These are phyloP conservation scores for Lamprotornis superbus DNA, from an alignment of 2,113 vertebrate species.

Conservation along the genomic window DNA sequence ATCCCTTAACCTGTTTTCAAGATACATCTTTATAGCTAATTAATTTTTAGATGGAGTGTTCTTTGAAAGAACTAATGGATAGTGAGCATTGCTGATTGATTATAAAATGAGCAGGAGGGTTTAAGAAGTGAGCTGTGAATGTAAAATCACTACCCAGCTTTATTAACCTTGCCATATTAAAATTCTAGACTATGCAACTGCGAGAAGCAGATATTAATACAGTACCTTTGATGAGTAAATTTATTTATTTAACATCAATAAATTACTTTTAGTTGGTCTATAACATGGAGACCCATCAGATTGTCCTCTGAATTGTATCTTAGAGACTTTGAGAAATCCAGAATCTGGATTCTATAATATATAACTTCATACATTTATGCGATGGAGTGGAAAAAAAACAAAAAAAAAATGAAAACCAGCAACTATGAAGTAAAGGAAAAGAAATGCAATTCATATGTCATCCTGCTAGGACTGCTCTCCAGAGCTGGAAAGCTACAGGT, in stretches of 20 bases:
- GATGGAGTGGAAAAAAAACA: background rate
- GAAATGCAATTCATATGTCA: background rate
- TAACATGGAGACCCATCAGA: background rate
- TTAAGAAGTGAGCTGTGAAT: conserved; percentile 27
- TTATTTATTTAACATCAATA: conserved; percentile 29
- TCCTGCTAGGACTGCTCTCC: background rate
- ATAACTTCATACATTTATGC: background rate
- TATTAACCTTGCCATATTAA: conserved; percentile 28
- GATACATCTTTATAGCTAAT: conserved; percentile 45
- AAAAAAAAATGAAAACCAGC: background rate
- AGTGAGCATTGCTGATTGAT: conserved; percentile 55
- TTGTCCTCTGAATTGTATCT: background rate
- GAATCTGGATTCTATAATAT: background rate
- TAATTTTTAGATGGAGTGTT: conserved; percentile 59
- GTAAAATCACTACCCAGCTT: conserved; percentile 27
- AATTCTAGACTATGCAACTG: background rate
- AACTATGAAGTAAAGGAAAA: background rate
- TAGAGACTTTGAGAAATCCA: background rate
- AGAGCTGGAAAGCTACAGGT: background rate
- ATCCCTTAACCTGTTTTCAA: conserved; percentile 51
- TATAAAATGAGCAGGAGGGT: conserved; percentile 50
- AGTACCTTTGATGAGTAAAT: background rate
- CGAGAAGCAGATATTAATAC: background rate
- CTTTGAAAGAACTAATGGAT: conserved; percentile 53
- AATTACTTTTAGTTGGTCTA: background rate